Evolutionary conservation across 2,888 invertebrate genomes (phyloP).

Genomic region (Drosophila neotestacea): DNA sequence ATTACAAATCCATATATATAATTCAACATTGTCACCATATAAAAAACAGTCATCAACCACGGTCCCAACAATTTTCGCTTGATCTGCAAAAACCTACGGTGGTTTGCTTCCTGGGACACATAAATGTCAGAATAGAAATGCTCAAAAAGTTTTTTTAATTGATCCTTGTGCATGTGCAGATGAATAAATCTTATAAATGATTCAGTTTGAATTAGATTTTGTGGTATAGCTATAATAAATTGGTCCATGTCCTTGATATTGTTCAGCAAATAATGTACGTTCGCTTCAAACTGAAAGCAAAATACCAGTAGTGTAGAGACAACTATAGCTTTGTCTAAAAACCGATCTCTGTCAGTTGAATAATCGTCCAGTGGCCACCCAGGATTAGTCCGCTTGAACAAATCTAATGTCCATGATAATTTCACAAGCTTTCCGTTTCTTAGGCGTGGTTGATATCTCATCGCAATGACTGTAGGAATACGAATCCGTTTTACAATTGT

Average conservation of each 20-base stretch:
- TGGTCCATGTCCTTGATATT: constrained; percentile 66
- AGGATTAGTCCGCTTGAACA: constrained; percentile 65
- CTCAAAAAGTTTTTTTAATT: constrained; percentile 66
- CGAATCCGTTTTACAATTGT: neutral
- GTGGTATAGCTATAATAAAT: constrained; percentile 73
- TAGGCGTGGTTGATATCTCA: constrained; percentile 73
- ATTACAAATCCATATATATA: constrained; percentile 61
- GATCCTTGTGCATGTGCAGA: constrained; percentile 58
- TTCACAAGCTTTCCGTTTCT: constrained; percentile 55
- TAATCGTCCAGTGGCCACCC: constrained; percentile 77
- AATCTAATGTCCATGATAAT: constrained; percentile 64
- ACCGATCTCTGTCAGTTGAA: constrained; percentile 22
- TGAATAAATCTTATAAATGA: constrained; percentile 69
- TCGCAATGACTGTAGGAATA: constrained; percentile 14
- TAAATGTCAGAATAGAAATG: constrained; percentile 75
- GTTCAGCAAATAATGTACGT: constrained; percentile 65
- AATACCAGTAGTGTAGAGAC: constrained; percentile 60
- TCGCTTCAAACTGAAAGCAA: constrained; percentile 66
- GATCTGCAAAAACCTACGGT: constrained; percentile 42
- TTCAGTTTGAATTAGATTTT: constrained; percentile 70
- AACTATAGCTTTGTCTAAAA: constrained; percentile 52
- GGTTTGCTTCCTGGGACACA: constrained; percentile 52
- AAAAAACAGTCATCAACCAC: constrained; percentile 64
- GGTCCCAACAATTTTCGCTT: constrained; percentile 70
- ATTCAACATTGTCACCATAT: constrained; percentile 64